Conservation (phyloP, 2,113 vertebrate species). For the Gavia stellata region DNA sequence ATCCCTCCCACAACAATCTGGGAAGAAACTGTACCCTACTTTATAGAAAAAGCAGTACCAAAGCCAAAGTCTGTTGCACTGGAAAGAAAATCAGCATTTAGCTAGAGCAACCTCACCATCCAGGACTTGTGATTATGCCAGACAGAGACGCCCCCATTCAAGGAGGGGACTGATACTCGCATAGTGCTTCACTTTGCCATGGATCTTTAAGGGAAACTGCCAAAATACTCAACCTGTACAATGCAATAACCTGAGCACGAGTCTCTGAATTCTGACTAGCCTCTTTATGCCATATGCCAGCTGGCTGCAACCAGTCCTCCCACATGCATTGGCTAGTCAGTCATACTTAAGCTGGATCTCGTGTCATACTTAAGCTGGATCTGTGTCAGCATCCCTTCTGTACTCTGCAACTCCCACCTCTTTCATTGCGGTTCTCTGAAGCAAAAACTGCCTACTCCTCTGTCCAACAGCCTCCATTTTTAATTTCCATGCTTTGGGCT, state of each 20-base stretch:
- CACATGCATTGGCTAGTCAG: background rate
- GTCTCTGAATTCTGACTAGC: background rate
- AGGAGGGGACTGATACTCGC: background rate
- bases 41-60: background rate
- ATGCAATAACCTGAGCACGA: background rate
- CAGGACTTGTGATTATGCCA: background rate
- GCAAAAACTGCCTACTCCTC: background rate
- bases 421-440: background rate
- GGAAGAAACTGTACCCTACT: background rate
- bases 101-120: background rate
- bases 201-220: background rate
- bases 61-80: background rate
- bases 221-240: background rate
- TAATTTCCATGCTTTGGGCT: background rate
- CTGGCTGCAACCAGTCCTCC: background rate
- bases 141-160: rapidly evolving
- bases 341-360: too few species aligned
- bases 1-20: background rate
- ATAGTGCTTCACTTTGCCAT: background rate
- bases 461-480: background rate
- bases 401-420: background rate
- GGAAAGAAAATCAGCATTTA: background rate
- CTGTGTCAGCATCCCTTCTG: background rate
- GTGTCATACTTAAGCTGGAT: background rate
- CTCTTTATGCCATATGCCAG: background rate